A percentile compares a stretch with the other conserved stretches of the same genome.
Evolutionary conservation across 2,888 invertebrate genomes (phyloP).

Genomic region (Gibbula magus): DNA sequence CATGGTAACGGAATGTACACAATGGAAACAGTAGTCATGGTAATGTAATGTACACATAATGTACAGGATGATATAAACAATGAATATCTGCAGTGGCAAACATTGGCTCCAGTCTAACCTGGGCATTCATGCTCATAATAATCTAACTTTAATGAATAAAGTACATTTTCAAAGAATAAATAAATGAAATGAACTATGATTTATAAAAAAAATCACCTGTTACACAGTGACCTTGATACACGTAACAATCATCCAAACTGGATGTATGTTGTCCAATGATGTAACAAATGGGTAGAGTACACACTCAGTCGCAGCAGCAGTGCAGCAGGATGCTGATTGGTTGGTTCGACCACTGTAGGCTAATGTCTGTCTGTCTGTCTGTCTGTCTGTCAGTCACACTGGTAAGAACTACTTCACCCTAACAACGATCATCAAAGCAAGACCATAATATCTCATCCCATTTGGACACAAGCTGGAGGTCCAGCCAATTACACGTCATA

Average conservation of each 20-base stretch:
- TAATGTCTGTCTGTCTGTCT: too few relatives aligned
- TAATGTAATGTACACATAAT: slow-evolving; percentile 3
- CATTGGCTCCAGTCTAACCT: not conserved
- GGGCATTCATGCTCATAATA: slow-evolving; percentile 2
- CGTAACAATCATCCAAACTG: not conserved
- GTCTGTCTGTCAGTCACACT: slow-evolving; percentile 7
- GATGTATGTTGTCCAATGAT: slow-evolving; percentile 3
- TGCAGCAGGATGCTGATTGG: not conserved
- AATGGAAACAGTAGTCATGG: not conserved
- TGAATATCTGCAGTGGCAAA: not conserved
- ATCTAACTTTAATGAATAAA: slow-evolving; percentile 18
- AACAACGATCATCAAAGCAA: slow-evolving; percentile 9
- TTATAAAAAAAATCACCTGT: slow-evolving; percentile 19
- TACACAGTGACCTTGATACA: slow-evolving; percentile 20
- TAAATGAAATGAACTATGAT: slow-evolving; percentile 25
- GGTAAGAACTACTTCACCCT: slow-evolving; percentile 16
- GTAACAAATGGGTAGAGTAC: slow-evolving; percentile 21
- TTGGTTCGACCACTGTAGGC: not conserved
- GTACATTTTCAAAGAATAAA: slow-evolving; percentile 19
- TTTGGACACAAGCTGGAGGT: not conserved
- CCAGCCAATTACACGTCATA: not conserved
- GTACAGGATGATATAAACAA: slow-evolving; percentile 20
- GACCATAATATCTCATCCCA: not conserved
- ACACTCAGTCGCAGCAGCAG: not conserved
- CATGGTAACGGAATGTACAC: slow-evolving; percentile 15